phyloP scores from a whole-genome alignment of 2,888 invertebrate genomes.

The Cryptus armator region DNA sequence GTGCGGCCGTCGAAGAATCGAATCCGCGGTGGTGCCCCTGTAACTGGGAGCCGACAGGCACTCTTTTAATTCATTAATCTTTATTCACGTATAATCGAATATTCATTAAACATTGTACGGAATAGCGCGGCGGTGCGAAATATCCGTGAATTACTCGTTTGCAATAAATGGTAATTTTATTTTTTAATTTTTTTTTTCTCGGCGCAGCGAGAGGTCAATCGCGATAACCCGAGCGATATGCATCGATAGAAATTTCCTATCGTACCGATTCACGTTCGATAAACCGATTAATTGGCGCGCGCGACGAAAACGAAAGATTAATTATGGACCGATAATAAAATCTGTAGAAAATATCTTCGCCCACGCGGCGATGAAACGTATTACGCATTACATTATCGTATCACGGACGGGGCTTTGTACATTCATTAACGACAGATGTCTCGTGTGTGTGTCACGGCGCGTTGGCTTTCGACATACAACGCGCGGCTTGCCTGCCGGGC shows the following conservation, averaged over 20 bases:
- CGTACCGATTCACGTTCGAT: neutral
- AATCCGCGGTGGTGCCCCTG: conserved; percentile 14
- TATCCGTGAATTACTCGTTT: conserved; percentile 27
- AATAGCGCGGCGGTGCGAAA: conserved; percentile 20
- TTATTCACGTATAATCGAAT: conserved; percentile 22
- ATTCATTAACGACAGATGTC: conserved; percentile 65
- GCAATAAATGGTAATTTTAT: conserved; percentile 36
- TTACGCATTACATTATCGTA: conserved; percentile 17
- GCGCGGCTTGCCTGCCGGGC: neutral
- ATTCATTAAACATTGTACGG: conserved; percentile 32
- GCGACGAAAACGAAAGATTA: neutral
- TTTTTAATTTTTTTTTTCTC: neutral
- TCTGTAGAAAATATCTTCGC: conserved; percentile 28
- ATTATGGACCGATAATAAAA: neutral
- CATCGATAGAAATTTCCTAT: neutral
- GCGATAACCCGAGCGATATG: neutral
- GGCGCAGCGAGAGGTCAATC: conserved; percentile 1
- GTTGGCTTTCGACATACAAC: conserved; percentile 9
- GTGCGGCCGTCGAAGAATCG: conserved; percentile 27
- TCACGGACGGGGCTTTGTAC: conserved; percentile 42
- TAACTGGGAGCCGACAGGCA: conserved; percentile 5
- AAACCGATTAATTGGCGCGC: neutral
- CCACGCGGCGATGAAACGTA: conserved; percentile 11
- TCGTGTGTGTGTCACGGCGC: conserved; percentile 15
- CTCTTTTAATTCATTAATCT: conserved; percentile 38